Base-by-base conservation (phyloP, 2,113 vertebrate genomes). In the Perccottus glenii region DNA sequence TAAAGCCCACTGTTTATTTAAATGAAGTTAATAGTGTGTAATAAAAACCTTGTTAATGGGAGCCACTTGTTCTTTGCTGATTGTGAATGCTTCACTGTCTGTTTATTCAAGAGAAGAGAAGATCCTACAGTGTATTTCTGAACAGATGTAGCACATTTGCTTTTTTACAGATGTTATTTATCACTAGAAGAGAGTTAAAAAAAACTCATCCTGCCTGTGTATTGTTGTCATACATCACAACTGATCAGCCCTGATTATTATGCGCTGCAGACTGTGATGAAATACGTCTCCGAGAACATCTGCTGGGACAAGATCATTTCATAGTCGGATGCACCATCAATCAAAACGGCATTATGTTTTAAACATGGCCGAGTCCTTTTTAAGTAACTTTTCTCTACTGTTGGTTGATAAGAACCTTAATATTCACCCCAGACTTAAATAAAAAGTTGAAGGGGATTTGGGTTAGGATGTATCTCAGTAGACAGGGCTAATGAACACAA, bases 401-500 rank as follows among this genome's bases (percentile, higher is more conserved):
- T 64, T 27, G 47, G 67, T 64, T 81, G 76, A 84, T 85, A 78
- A 83, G 85, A 77, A 67, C 66, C 16, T 36, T 80, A 61, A 73
- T 84, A 77, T 88, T 77, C 64, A 42, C n/a, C 36, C 15, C 38
- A 16, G 36, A 14, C 51, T n/a, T 32, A 8, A 8, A 33, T 55
- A 36, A 55, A 55, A 55, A 55, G 35, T 38, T 6, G 79, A 77
- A 75, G 67, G 64, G 68, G 78, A 75, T 75, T 78, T 61, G 53
- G 74, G 78, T 83, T 75, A 42, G 62, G 63, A 83, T 65, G 19
- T 51, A 72, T 80, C 81, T 80, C 42, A 46, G 60, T 63, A 88
- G 87, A 77, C 79, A 46, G 79, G 65, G 64, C 77, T 86, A 84
- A 88, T 85, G 82, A 88, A 86, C 76, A 76, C 70, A 48, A 56